Evolutionary conservation across 1,140 invertebrate genomes (phyloP), one percentile per base, ranked within the genome.

Genomic region (Ostrea edulis): DNA sequence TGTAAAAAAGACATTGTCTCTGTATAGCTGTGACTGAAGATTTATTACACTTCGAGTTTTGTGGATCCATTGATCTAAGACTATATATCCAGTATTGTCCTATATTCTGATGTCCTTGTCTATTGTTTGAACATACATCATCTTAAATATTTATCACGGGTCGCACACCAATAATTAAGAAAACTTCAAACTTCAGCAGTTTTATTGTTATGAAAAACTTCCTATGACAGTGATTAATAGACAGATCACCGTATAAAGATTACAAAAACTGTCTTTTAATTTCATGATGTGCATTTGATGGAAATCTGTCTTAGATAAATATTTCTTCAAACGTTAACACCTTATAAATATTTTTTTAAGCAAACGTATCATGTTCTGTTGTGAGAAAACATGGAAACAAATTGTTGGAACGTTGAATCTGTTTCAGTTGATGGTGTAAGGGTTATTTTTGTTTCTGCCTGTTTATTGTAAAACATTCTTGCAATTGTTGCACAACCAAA

Each of bases 301-400:
- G 68, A 35, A 77, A 77, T 77, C 29, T 35, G 9, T 29, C 25
- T 29, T 77, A 77, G 14, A 35, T 35, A 77, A 77, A 77, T 77
- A 77, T 77, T 77, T 77, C 25, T 25, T 77, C 25, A 29, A 62
- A n/a, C 55, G 20, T 62, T 62, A 2, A 20, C 55, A 20, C 55
- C 8, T 62, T 62, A 17, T 62, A 7, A 62, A 62, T 62, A 62
- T 62, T 7, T 62, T 62, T 62, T 20, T 20, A n/a, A 20, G 25
- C 35, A 11, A 62, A 17, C 9, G 68, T 77, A 25, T 77, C 29
- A 4, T 77, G 14, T 29, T 29, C 8, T 77, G 25, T 29, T 77
- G 68, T 77, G 68, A 77, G 29, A 77, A 77, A 77, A 77, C 68
- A 12, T 14, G 22, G 14, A 77, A 17, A 35, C 68, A 77, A 77